Percentiles rank a stretch among this genome's conserved stretches.
Conservation (phyloP, 2,113 vertebrate genomes). For the Psammodynastes pulverulentus region DNA sequence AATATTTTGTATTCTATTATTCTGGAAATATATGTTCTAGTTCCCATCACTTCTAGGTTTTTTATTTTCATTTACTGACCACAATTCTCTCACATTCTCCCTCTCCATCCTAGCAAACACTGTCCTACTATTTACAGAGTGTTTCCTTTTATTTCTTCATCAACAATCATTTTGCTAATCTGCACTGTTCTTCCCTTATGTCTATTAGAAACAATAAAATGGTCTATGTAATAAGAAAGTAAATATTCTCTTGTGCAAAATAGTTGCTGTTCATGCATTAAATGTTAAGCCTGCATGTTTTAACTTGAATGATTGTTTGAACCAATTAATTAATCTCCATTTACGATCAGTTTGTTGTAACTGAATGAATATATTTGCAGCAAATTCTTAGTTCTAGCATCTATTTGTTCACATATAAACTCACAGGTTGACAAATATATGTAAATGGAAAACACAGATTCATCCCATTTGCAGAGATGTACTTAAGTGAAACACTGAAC, state of each 20-base stretch:
- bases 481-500: background rate
- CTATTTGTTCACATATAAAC: background rate
- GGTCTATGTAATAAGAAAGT: background rate
- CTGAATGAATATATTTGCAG: background rate
- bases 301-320: background rate
- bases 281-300: background rate
- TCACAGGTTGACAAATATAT: background rate
- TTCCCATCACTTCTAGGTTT: background rate
- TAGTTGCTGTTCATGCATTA: background rate
- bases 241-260: background rate
- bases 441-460: background rate
- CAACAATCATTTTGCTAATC: background rate
- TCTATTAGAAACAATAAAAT: background rate
- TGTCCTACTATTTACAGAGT: background rate
- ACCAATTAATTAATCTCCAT: background rate
- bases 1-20: background rate
- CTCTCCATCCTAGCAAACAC: background rate
- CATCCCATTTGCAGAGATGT: background rate
- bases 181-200: background rate
- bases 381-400: background rate
- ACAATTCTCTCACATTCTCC: background rate
- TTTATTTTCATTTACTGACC: background rate
- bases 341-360: background rate
- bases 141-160: background rate
- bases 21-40: background rate